Conservation (phyloP, 2,113 vertebrate species). For the Megaptera novaeangliae region DNA sequence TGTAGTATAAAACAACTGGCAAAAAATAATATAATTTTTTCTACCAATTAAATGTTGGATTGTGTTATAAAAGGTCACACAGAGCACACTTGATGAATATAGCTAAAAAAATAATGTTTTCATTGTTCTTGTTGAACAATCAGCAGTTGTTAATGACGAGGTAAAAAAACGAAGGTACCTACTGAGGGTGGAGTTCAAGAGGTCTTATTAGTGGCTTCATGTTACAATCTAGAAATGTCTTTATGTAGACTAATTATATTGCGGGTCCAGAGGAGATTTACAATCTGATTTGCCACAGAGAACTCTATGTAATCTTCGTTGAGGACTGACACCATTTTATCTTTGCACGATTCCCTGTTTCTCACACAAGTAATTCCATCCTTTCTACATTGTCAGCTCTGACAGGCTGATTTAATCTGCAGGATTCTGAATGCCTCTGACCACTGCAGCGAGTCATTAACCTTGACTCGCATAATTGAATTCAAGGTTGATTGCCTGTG, state of each 20-base stretch:
- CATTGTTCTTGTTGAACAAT: constrained; percentile 40
- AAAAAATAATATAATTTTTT: constrained; percentile 5
- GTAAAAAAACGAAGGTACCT: constrained; percentile 77
- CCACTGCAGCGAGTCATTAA: constrained; percentile 99
- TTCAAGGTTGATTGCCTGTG: constrained; percentile 99
- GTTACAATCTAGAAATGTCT: constrained; percentile 86
- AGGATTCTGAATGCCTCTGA: constrained; percentile 92
- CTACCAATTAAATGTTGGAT: constrained; percentile 10
- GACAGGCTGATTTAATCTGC: constrained; percentile 95
- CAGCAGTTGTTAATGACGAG: constrained; percentile 54
- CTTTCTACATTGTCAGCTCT: constrained; percentile 89
- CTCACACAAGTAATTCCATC: constrained; percentile 80
- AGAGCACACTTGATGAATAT: background rate
- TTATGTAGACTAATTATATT: constrained; percentile 89
- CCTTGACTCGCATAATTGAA: constrained; percentile 99
- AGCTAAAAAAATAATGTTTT: constrained; percentile 29
- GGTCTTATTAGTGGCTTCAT: constrained; percentile 89
- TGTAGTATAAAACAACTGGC: background rate
- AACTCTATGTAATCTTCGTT: constrained; percentile 87
- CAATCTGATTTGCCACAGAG: constrained; percentile 87
- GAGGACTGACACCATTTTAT: constrained; percentile 88
- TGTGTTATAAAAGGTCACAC: background rate
- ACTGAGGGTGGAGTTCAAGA: constrained; percentile 84
- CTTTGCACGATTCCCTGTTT: constrained; percentile 77
- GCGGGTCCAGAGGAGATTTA: constrained; percentile 80